A percentile compares a stretch with the other conserved stretches of the same genome.
Evolutionary conservation across 1,140 invertebrate genomes (phyloP).

Genomic region (Drosophila tsacasi): DNA sequence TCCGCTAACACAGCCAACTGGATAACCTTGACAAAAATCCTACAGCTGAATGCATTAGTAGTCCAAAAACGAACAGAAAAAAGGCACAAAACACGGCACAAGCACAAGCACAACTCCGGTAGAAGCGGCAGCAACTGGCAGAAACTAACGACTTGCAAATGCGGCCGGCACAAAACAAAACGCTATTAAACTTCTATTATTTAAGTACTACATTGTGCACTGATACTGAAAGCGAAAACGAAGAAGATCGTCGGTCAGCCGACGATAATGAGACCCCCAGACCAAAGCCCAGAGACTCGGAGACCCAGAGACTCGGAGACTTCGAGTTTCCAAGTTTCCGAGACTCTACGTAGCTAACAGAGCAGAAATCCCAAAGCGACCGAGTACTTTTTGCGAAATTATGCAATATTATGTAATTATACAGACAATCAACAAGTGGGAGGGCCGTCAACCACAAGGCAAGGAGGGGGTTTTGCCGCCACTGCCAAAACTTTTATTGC

Average conservation of each 20-base stretch:
- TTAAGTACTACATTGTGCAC: conserved; percentile 83
- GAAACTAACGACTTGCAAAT: conserved; percentile 70
- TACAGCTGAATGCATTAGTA: conserved; percentile 85
- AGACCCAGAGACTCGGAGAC: background rate
- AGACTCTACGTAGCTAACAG: conserved; percentile 69
- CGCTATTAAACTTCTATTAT: conserved; percentile 85
- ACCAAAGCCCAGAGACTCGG: conserved; percentile 15
- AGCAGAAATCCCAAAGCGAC: conserved; percentile 80
- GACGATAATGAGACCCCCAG: conserved; percentile 55
- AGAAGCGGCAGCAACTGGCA: conserved; percentile 26
- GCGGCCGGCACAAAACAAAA: conserved; percentile 69
- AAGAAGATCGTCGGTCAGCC: conserved; percentile 60
- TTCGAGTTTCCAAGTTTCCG: conserved; percentile 10
- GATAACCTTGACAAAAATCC: conserved; percentile 85
- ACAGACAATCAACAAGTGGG: conserved; percentile 72
- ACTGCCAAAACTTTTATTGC: conserved; percentile 33
- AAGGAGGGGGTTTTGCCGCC: conserved; percentile 5
- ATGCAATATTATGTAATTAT: conserved; percentile 84
- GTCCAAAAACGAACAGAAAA: conserved; percentile 63
- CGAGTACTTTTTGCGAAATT: conserved; percentile 77
- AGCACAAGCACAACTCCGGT: conserved; percentile 2
- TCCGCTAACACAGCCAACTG: conserved; percentile 74
- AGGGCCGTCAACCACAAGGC: conserved; percentile 35
- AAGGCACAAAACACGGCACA: conserved; percentile 4
- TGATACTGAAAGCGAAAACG: conserved; percentile 72